Evolutionary conservation across 2,797 vertebrate species (phyloP).

Genomic region (Pangasius sanitwongsei): DNA sequence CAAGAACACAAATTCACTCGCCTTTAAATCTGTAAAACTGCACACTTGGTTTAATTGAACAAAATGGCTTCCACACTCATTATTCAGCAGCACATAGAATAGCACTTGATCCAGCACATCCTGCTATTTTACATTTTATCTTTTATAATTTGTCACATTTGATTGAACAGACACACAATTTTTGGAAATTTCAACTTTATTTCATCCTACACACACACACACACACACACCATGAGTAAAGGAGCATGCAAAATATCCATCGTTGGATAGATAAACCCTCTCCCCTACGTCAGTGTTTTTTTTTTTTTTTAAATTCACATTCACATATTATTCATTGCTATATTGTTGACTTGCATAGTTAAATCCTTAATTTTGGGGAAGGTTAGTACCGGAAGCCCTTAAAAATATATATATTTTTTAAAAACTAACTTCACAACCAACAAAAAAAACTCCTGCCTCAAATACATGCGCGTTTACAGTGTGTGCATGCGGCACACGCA

Average conservation of each 20-base stretch:
- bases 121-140: not conserved
- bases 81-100: not conserved
- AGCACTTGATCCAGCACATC: not conserved
- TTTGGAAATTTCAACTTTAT: conserved; percentile 53
- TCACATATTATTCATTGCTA: conserved; percentile 6
- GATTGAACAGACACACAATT: not conserved
- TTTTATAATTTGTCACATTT: not conserved
- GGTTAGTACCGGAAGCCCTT: conserved; percentile 55
- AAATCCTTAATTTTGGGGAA: conserved; percentile 17
- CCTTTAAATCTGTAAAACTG: not conserved
- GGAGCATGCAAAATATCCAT: conserved; percentile 54
- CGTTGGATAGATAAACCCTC: conserved; percentile 31
- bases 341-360: conserved; percentile 58
- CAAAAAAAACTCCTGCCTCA: not conserved
- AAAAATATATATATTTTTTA: conserved; percentile 6
- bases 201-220: conserved; percentile 30
- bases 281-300: no score
- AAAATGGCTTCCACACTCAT: not conserved
- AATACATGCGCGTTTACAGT: not conserved
- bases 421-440: not conserved
- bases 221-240: conserved; percentile 43
- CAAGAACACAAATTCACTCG: no score
- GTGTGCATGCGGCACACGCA: conserved; percentile 13
- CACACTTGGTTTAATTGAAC: not conserved
- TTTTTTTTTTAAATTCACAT: not conserved